Evolutionary conservation across 2,888 invertebrate genomes (phyloP).

Genomic region (Rhaphigaster nebulosa): DNA sequence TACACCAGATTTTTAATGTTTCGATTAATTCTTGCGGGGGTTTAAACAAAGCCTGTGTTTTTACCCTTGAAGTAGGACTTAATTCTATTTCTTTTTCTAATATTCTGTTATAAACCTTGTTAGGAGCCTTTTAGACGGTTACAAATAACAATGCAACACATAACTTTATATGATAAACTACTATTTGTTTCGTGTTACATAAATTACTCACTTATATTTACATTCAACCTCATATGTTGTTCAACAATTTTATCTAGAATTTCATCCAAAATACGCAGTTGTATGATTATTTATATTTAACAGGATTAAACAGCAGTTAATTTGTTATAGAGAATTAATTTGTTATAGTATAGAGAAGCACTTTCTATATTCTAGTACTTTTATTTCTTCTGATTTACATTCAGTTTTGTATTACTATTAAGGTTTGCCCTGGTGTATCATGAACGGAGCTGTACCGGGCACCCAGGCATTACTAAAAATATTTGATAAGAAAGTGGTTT

Average conservation of each 20-base stretch:
- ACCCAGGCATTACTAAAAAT: no score
- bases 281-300: neutral
- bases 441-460: no score
- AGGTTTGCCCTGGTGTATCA: no score
- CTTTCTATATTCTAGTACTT: neutral
- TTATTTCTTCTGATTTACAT: no score
- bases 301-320: neutral
- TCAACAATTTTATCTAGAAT: neutral
- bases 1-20: no score
- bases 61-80: no score
- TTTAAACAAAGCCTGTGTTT: no score
- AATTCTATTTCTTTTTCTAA: no score
- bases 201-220: constrained; percentile 16
- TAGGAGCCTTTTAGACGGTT: neutral
- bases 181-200: constrained; percentile 19
- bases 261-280: neutral
- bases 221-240: neutral
- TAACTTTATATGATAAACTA: constrained; percentile 5
- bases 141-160: neutral
- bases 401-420: no score
- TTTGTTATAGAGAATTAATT: neutral
- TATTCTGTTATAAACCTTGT: no score
- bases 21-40: no score
- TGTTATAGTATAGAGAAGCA: neutral
- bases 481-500: no score